Conservation (phyloP, 2,888 invertebrate genomes). For the Diplazon laetatorius region DNA sequence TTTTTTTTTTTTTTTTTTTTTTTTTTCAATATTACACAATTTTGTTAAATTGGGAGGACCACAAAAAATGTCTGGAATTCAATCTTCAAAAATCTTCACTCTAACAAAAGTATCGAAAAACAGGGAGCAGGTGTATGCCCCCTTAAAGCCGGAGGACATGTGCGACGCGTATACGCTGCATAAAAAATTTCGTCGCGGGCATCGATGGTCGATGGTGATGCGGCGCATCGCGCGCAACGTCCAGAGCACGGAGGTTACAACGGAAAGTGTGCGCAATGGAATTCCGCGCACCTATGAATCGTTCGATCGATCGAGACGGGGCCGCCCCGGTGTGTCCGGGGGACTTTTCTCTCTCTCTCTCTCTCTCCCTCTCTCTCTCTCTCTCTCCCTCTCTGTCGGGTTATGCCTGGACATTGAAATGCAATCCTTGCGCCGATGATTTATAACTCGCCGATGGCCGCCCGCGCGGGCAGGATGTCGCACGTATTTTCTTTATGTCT, state of each 20-base stretch:
- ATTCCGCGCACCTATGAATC: conserved; percentile 20
- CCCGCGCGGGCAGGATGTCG: conserved; percentile 80
- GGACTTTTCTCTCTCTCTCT: too few relatives aligned
- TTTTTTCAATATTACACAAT: too few relatives aligned
- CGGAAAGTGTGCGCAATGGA: conserved; percentile 21
- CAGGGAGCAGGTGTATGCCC: not conserved
- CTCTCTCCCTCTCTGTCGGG: too few relatives aligned
- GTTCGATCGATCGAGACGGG: conserved; percentile 43
- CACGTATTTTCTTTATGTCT: conserved; percentile 79
- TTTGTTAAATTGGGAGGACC: too few relatives aligned
- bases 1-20: too few relatives aligned
- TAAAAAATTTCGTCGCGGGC: conserved; percentile 40
- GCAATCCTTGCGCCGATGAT: conserved; percentile 80
- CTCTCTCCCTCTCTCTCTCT: too few relatives aligned
- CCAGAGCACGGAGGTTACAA: conserved; percentile 13
- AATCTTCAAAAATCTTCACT: too few relatives aligned
- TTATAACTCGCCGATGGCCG: conserved; percentile 78
- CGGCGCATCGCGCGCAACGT: conserved; percentile 15
- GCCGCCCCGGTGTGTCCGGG: conserved; percentile 36
- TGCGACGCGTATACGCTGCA: conserved; percentile 39
- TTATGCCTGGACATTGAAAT: conserved; percentile 75
- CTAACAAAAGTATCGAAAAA: too few relatives aligned
- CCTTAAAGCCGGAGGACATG: conserved; percentile 19
- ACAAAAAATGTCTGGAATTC: too few relatives aligned
- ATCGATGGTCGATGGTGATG: conserved; percentile 10